Conservation (phyloP, 2,797 vertebrate genomes). For the Sebastes taczanowskii region DNA sequence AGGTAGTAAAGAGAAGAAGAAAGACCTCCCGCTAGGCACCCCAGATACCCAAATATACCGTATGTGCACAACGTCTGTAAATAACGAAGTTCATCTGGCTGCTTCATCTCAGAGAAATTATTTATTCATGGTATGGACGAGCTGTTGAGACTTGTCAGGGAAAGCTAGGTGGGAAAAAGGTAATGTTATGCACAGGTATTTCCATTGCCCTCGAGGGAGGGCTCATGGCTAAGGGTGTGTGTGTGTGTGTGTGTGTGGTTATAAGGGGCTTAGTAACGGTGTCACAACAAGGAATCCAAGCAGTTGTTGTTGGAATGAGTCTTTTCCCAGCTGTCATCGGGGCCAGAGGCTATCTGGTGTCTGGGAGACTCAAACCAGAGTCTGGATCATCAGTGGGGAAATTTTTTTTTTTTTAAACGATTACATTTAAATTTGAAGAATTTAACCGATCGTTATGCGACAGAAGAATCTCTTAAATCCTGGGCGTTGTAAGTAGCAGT, state of each 20-base stretch:
- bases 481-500: background rate
- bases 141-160: constrained; percentile 77
- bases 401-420: background rate
- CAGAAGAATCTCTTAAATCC: background rate
- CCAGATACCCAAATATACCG: background rate
- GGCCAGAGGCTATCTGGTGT: constrained; percentile 58
- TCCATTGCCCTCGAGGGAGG: constrained; percentile 67
- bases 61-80: constrained; percentile 5
- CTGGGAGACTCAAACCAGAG: constrained; percentile 47
- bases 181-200: constrained; percentile 73
- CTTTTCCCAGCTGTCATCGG: constrained; percentile 3
- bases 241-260: background rate
- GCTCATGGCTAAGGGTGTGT: constrained; percentile 64
- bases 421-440: background rate
- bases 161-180: constrained; percentile 58
- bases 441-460: background rate
- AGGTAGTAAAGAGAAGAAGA: background rate
- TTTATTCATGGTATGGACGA: constrained; percentile 67
- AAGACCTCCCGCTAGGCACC: too few species aligned
- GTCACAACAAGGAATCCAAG: constrained; percentile 78
- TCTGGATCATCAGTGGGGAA: background rate
- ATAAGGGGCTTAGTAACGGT: constrained; percentile 48
- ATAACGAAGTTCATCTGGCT: constrained; percentile 15
- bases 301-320: constrained; percentile 67
- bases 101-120: constrained; percentile 37